Conservation (phyloP, 2,888 invertebrate species). For the Diachrysia chrysitis region DNA sequence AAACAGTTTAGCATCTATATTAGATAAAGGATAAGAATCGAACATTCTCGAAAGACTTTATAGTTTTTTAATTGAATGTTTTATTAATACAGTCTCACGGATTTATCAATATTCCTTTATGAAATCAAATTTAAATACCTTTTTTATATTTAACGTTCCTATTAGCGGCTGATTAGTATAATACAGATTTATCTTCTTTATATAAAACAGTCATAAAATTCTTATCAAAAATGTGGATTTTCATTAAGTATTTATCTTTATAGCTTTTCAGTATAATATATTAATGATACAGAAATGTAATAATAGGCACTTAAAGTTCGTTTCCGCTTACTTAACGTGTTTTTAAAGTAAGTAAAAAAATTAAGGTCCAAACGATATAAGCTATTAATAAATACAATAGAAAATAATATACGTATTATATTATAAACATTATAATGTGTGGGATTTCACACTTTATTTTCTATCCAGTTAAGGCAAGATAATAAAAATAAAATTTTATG, state of each 20-base stretch:
- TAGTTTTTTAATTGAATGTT: slow-evolving; percentile 49
- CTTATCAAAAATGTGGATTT: slow-evolving; percentile 44
- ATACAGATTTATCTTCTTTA: slow-evolving; percentile 51
- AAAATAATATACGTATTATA: slow-evolving; percentile 44
- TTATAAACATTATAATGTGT: slow-evolving; percentile 51
- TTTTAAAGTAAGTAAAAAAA: slow-evolving; percentile 23
- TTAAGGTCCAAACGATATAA: slow-evolving; percentile 31
- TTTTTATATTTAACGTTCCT: slow-evolving; percentile 42
- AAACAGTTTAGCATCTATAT: slow-evolving; percentile 22
- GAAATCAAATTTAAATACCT: slow-evolving; percentile 24
- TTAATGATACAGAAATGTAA: slow-evolving; percentile 39
- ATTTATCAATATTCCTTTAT: slow-evolving; percentile 38
- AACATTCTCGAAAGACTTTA: slow-evolving; percentile 35
- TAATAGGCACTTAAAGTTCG: slow-evolving; percentile 34
- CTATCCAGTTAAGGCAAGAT: slow-evolving; percentile 32
- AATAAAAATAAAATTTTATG: slow-evolving; percentile 48
- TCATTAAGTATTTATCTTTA: slow-evolving; percentile 55
- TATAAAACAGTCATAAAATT: slow-evolving; percentile 55
- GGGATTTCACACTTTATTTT: slow-evolving; percentile 51
- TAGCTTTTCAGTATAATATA: slow-evolving; percentile 46
- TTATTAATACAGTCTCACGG: slow-evolving; percentile 43
- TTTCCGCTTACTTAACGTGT: slow-evolving; percentile 36
- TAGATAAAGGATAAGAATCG: slow-evolving; percentile 33
- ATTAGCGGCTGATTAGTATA: slow-evolving; percentile 54
- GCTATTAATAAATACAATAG: slow-evolving; percentile 49